A percentile compares a stretch with the other conserved stretches of the same genome.
These are phyloP conservation scores for Echinops telfairi DNA, from an alignment of 2,113 vertebrate species.

Conservation along the genomic window DNA sequence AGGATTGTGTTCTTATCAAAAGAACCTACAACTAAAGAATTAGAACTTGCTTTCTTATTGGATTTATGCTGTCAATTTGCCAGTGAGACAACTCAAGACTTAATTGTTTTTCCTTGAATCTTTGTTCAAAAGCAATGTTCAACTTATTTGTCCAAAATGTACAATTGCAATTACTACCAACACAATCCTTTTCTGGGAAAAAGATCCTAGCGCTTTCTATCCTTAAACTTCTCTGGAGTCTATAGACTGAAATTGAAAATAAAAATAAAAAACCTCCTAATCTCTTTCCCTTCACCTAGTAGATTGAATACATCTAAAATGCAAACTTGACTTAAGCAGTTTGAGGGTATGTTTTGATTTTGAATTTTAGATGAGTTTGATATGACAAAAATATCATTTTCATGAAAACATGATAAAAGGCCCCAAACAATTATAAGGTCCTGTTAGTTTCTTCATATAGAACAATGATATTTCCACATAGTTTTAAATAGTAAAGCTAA, in stretches of 20 bases:
- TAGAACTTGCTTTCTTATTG: not conserved
- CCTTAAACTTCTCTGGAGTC: not conserved
- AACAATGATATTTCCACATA: not conserved
- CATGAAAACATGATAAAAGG: not conserved
- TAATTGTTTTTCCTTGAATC: not conserved
- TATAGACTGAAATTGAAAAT: not conserved
- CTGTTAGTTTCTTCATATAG: not conserved
- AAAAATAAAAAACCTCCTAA: not conserved
- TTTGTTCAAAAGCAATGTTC: not conserved
- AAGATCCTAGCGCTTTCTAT: not conserved
- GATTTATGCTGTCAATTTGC: conserved; percentile 1
- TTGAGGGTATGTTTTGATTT: not conserved
- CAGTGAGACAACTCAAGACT: not conserved
- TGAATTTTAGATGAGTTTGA: not conserved
- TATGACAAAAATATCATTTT: not conserved
- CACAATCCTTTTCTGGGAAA: not conserved
- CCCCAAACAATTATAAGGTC: not conserved
- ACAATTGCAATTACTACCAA: not conserved
- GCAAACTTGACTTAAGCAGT: not conserved
- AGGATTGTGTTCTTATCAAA: not conserved
- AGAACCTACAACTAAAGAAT: not conserved
- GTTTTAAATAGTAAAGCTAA: conserved; percentile 31
- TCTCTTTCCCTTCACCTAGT: not conserved
- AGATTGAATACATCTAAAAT: not conserved
- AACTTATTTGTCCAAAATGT: not conserved